A percentile compares a stretch with the other conserved stretches of the same genome.
Evolutionary conservation across 2,888 invertebrate species (phyloP).

Genomic region (Netelia inedita): DNA sequence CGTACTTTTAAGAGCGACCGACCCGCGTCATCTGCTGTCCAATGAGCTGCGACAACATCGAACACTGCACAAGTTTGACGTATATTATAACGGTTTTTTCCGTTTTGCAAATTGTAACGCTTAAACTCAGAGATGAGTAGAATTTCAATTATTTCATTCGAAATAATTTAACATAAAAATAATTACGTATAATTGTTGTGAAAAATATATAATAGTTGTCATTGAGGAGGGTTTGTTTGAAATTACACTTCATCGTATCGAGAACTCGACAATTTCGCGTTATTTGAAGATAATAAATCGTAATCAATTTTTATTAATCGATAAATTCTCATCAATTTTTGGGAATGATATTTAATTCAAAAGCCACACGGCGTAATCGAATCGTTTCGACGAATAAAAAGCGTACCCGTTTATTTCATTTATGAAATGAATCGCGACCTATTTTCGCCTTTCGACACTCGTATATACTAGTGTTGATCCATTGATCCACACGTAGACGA

Average conservation of each 20-base stretch:
- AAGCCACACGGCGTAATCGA: background rate
- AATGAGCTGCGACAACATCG: constrained; percentile 58
- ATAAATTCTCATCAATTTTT: background rate
- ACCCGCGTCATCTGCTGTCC: constrained; percentile 45
- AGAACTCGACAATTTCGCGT: too few species aligned
- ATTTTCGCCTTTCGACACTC: background rate
- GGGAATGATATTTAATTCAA: background rate
- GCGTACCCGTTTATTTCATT: background rate
- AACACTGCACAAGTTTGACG: constrained; percentile 22
- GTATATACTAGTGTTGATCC: background rate
- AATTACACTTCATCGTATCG: too few species aligned
- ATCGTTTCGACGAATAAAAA: background rate
- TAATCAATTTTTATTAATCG: background rate
- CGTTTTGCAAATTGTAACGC: constrained; percentile 44
- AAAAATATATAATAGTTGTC: too few species aligned
- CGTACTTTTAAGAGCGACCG: constrained; percentile 31
- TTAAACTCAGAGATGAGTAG: background rate
- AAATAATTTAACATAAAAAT: too few species aligned
- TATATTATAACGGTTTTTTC: constrained; percentile 35
- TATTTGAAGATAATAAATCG: too few species aligned
- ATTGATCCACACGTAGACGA: constrained; percentile 7
- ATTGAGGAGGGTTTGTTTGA: too few species aligned
- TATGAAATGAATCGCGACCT: background rate
- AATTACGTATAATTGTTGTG: too few species aligned
- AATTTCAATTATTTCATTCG: background rate